These are phyloP conservation scores for Pluvialis apricaria DNA, from an alignment of 2,113 vertebrate genomes.

Conservation along the genomic window DNA sequence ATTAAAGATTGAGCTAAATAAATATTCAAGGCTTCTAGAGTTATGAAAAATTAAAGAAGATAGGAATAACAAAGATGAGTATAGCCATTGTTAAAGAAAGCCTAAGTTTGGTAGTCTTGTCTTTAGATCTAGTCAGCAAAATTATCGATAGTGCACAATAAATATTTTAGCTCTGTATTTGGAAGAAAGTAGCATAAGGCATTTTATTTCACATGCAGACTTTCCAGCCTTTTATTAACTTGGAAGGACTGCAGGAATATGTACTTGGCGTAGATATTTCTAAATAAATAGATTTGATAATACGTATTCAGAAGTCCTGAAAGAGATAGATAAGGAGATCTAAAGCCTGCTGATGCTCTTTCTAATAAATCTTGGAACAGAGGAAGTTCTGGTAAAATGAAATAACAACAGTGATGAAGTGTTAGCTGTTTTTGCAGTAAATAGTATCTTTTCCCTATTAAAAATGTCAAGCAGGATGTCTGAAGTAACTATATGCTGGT, in stretches of 20 bases:
- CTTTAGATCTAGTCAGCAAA: background rate
- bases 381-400: background rate
- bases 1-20: background rate
- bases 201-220: background rate
- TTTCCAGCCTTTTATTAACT: background rate
- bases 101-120: background rate
- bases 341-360: background rate
- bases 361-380: background rate
- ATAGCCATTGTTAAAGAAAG: background rate
- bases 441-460: background rate
- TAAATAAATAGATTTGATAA: background rate
- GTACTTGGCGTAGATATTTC: background rate
- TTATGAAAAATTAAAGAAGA: background rate
- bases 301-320: background rate
- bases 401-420: background rate
- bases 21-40: background rate
- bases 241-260: background rate
- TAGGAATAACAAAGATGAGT: background rate
- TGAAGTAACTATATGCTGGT: background rate
- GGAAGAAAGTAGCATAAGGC: background rate
- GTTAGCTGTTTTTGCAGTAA: background rate
- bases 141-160: too few relatives aligned
- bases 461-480: constrained; percentile 4
- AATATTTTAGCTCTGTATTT: background rate
- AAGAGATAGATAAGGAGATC: background rate